Percentiles rank a stretch among this genome's conserved stretches.
Conservation (phyloP, 1,140 invertebrate species). For the Cydia splendana region DNA sequence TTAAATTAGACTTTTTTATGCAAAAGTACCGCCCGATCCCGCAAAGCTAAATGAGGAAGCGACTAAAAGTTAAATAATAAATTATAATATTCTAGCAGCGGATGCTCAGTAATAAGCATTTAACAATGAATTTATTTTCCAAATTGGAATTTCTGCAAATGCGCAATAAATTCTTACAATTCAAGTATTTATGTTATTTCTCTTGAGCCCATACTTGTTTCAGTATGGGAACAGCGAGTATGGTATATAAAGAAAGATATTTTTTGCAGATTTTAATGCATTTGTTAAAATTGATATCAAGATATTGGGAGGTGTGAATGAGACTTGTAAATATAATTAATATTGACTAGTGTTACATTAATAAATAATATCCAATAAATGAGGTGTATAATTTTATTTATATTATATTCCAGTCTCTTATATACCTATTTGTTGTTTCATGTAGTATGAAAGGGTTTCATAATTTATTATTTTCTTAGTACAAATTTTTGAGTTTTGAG, state of each 20-base stretch:
- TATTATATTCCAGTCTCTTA: conserved; percentile 32
- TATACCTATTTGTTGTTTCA: conserved; percentile 8
- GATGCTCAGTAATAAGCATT: conserved; percentile 4
- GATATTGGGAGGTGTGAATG: conserved; percentile 47
- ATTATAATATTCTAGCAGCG: neutral
- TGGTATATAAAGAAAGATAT: conserved; percentile 46
- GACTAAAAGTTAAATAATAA: too few species aligned
- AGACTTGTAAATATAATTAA: conserved; percentile 63
- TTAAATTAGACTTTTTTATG: too few species aligned
- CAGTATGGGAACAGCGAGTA: conserved; percentile 39
- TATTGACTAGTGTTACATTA: conserved; percentile 58
- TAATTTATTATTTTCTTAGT: neutral
- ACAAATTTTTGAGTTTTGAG: too few species aligned
- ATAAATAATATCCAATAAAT: conserved; percentile 52
- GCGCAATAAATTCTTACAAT: conserved; percentile 50
- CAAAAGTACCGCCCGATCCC: too few species aligned
- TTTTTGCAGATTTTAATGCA: conserved; percentile 55
- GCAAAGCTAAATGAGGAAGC: too few species aligned
- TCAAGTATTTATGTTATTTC: conserved; percentile 48
- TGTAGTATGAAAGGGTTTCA: neutral
- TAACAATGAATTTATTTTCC: neutral
- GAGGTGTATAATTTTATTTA: conserved; percentile 38
- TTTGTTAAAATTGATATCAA: conserved; percentile 59
- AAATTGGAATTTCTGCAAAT: conserved; percentile 43
- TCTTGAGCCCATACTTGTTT: conserved; percentile 34